Evolutionary conservation across 2,797 vertebrate genomes (phyloP), one percentile per base, ranked within the genome.

Genomic region (Catostomus latipinnis): DNA sequence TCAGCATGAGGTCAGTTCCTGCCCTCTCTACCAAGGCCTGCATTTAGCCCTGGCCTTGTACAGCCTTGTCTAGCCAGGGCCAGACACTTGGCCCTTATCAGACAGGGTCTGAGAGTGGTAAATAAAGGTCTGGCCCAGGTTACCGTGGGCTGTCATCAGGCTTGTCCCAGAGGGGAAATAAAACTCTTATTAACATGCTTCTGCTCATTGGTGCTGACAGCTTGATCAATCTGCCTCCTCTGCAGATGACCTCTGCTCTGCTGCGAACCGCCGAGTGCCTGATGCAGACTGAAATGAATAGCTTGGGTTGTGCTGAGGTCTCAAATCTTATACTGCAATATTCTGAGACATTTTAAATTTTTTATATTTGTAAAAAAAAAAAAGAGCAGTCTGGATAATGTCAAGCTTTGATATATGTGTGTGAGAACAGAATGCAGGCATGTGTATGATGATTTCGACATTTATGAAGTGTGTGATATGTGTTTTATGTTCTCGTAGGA

Each of bases 401-500:
- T 74, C 16, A 1, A 14, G 9, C 49, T 67, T 53, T 73, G 52
- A 22, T 9, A 1, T 57, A 49, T 45, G 52, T 66, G 72, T 65
- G 60, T 71, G 46, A 58, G 34, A 50, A 65, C 56, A 63, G 73
- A 58, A 12, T 71, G 43, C 63, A 52, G 65, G 65, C 63, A 53
- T 69, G 65, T 71, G 74, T 81, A 62, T 74, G 68, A 61, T 77
- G 6, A 62, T 11, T 56, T 45, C 2, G 49, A 71, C 12, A 67
- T 72, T 71, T 69, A 69, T 68, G 60, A 62, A 66, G 60, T 82
- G 72, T 22, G 48, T 78, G 54, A 76, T 66, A 65, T 77, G 74
- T 43, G 4, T 65, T 46, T 75, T 61, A 52, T 80, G 49, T 74
- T 75, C 76, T 70, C 63, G 3, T 91, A 96, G 96, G 96, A 96